phyloP scores from a whole-genome alignment of 2,797 vertebrate genomes.

The Smutsia gigantea region DNA sequence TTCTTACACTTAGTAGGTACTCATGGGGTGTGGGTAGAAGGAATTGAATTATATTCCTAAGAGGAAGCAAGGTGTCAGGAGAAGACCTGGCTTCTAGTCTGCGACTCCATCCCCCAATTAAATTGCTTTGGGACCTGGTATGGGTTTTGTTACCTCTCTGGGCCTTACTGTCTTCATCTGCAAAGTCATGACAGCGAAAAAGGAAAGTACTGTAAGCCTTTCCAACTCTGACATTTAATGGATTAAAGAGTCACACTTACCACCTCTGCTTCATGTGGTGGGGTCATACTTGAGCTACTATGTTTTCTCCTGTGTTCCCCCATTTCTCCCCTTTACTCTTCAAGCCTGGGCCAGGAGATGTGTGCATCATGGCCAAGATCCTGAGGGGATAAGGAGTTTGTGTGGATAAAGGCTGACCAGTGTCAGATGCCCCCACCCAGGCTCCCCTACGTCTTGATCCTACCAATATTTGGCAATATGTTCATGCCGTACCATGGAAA shows the following conservation, averaged over 20 bases:
- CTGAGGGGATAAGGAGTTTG: neutral
- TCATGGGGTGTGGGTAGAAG: neutral
- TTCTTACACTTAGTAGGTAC: neutral
- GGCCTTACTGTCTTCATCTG: neutral
- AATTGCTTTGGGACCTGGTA: neutral
- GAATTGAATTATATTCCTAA: neutral
- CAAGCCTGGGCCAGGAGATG: neutral
- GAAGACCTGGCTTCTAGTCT: neutral
- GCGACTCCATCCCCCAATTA: neutral
- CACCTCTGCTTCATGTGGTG: neutral
- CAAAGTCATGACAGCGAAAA: neutral
- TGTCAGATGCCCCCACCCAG: neutral
- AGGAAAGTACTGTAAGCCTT: neutral
- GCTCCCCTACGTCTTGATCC: neutral
- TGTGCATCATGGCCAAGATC: neutral
- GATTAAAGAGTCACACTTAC: neutral
- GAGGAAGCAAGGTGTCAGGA: neutral
- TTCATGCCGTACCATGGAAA: neutral
- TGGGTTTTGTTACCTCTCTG: neutral
- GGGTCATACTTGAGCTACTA: neutral
- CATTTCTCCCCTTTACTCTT: neutral
- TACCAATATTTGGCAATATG: neutral
- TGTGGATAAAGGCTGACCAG: neutral
- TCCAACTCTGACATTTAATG: neutral
- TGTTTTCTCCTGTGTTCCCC: neutral